A percentile compares a stretch with the other conserved stretches of the same genome.
Evolutionary conservation across 2,113 vertebrate species (phyloP).

Genomic region (Caracal caracal): DNA sequence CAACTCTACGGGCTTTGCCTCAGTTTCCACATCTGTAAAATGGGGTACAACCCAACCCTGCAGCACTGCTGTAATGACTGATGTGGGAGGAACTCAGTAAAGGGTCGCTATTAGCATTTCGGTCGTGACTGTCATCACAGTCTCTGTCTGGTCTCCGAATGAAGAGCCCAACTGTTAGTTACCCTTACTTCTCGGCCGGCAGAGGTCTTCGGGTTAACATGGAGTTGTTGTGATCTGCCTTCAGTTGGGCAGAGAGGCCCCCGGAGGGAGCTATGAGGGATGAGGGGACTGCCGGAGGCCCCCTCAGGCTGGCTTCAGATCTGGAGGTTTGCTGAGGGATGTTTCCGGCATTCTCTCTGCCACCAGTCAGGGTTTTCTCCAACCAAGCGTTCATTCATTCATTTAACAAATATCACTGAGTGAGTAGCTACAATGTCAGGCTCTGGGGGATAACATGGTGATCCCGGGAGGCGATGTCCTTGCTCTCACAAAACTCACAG

Average conservation of each 20-base stretch:
- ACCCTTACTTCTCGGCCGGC: background rate
- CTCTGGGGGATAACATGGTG: background rate
- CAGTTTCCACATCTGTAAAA: background rate
- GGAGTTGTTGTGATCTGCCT: background rate
- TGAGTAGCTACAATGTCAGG: background rate
- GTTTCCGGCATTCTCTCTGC: background rate
- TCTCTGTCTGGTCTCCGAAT: background rate
- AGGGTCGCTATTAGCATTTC: rapidly evolving
- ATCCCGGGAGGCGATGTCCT: background rate
- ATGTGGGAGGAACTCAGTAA: background rate
- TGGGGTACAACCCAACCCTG: background rate
- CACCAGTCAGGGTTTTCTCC: background rate
- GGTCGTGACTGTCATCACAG: no score
- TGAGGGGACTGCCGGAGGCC: background rate
- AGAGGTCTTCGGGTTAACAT: background rate
- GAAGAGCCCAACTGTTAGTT: background rate
- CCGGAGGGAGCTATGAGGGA: background rate
- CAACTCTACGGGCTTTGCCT: background rate
- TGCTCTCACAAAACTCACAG: background rate
- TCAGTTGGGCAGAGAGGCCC: background rate
- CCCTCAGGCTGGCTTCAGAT: background rate
- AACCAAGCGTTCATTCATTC: background rate
- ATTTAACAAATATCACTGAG: background rate
- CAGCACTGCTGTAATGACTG: no score
- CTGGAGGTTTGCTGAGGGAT: background rate